phyloP scores from a whole-genome alignment of 2,888 invertebrate species.

The Drosophila emarginata region DNA sequence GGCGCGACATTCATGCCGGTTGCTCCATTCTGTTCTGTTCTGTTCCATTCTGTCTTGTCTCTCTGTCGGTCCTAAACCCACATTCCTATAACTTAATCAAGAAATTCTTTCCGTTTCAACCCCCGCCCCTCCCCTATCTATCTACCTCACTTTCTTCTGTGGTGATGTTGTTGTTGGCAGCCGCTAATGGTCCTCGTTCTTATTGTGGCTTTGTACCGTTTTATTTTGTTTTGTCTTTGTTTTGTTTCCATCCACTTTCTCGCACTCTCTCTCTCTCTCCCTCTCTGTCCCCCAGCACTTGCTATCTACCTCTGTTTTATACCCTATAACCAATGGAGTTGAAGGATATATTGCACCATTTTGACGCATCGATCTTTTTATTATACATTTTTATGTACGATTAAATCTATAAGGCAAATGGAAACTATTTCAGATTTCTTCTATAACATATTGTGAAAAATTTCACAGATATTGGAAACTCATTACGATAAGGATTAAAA shows the following conservation, averaged over 20 bases:
- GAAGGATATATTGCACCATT: no score
- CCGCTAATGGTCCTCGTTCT: constrained; percentile 55
- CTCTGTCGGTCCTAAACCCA: constrained; percentile 18
- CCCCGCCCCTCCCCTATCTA: neutral
- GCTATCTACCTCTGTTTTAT: neutral
- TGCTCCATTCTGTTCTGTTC: constrained; percentile 35
- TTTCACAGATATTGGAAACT: no score
- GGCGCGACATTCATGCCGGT: constrained; percentile 38
- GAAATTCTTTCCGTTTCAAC: constrained; percentile 60
- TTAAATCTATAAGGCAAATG: no score
- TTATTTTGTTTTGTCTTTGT: constrained; percentile 30
- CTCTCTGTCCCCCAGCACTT: neutral
- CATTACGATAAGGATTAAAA: no score
- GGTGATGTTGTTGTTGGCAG: constrained; percentile 44
- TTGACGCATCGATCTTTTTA: no score
- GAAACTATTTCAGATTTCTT: no score
- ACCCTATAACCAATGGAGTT: neutral
- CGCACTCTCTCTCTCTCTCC: neutral
- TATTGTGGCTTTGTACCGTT: constrained; percentile 51
- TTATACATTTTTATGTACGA: no score
- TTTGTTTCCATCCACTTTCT: neutral
- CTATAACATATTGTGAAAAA: no score
- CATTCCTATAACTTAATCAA: constrained; percentile 75
- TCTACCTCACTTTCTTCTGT: neutral
- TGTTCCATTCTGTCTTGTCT: neutral